phyloP scores from a whole-genome alignment of 2,888 invertebrate genomes.

The Strigamia transsilvanica region DNA sequence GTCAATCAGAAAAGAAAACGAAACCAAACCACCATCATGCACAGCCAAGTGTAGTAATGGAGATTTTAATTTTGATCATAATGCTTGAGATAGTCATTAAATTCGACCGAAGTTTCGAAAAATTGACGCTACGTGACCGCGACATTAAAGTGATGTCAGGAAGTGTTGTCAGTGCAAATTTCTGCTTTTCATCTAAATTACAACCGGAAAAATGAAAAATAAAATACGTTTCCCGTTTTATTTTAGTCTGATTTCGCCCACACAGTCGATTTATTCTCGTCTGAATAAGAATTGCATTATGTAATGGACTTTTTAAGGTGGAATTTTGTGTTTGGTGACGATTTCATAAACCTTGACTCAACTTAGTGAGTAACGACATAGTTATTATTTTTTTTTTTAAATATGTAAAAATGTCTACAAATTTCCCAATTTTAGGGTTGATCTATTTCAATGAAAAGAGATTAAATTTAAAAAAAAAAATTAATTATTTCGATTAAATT shows the following conservation, averaged over 20 bases:
- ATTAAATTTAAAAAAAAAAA: no score
- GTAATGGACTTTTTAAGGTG: not conserved
- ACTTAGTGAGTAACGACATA: no score
- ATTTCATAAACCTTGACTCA: not conserved
- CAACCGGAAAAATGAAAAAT: conserved; percentile 17
- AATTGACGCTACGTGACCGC: conserved; percentile 14
- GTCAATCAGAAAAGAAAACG: conserved; percentile 12
- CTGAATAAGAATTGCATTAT: not conserved
- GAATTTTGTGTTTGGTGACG: not conserved
- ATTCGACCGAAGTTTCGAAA: not conserved
- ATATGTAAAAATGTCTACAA: no score
- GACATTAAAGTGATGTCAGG: not conserved
- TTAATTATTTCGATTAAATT: no score
- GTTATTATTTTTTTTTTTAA: no score
- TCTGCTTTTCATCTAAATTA: not conserved
- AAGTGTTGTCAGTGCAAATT: not conserved
- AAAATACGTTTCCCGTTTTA: not conserved
- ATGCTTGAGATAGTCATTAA: not conserved
- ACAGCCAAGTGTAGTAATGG: not conserved
- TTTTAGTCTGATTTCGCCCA: not conserved
- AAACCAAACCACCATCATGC: not conserved
- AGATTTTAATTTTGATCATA: not conserved
- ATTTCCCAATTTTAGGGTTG: no score
- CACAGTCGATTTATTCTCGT: not conserved
- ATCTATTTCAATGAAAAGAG: no score